Evolutionary conservation across 2,797 vertebrate species (phyloP), one percentile per base, ranked within the genome.

Genomic region (Stomatorhinus walkeri): DNA sequence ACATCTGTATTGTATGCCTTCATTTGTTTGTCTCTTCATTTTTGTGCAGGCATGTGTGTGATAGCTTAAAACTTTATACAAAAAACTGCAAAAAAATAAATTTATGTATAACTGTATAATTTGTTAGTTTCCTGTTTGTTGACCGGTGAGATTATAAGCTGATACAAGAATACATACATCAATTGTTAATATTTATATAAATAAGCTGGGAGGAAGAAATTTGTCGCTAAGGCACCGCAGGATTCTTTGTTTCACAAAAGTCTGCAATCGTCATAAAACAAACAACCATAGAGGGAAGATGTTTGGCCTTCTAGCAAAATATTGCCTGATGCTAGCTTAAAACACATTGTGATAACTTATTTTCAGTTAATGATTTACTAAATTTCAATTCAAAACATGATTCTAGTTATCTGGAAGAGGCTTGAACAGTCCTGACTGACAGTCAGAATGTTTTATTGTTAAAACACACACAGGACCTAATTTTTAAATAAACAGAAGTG

Each of bases 391-490:
- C 0, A 59, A 61, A 61, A 61, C 59, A 61, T 24, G 22, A 61
- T 61, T 61, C 56, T 61, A 61, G 59, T 24, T 61, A 61, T 24
- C 8, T 61, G 59, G 59, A 22, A 61, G 22, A 24, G n/a, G 22
- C 54, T n/a, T 59, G 54, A 59, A 59, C 22, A 24, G 59, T 24
- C 7, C n/a, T 61, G 7, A 9, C 72, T 87, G 22, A 89, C 48
- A 86, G 85, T 46, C 24, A 68, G 36, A 87, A 89, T 76, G 85
- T 52, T 89, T 8, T 54, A 2, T 9, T 49, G 24, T 89, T 61
- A 87, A 89, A 89, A n/a, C 61, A 51, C 61, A 87, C 9, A 81
- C 3, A 28, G 36, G n/a, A 52, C 68, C 68, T 87, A 52, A 84
- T 89, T 52, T 84, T 48, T 64, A 87, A 89, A 87, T 43, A 72